These are phyloP conservation scores for Plagodis pulveraria DNA, from an alignment of 2,888 invertebrate genomes.

Conservation along the genomic window DNA sequence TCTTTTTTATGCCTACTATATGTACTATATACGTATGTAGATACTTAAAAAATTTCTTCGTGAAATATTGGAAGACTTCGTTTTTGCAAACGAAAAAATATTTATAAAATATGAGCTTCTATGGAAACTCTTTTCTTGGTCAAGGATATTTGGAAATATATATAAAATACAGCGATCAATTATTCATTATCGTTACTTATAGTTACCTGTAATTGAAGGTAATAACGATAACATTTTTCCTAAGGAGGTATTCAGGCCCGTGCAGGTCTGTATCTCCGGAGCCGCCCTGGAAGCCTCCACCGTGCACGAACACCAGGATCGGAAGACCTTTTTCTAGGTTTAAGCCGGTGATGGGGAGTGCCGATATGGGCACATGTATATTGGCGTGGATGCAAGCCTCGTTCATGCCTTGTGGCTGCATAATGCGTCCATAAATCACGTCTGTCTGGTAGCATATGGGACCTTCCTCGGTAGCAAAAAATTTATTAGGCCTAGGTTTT, in stretches of 20 bases:
- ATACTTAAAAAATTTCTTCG: too few species aligned
- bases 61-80: too few species aligned
- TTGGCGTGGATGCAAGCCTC: constrained; percentile 54
- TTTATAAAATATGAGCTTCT: too few species aligned
- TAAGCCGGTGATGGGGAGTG: not conserved
- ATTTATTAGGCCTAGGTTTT: constrained; percentile 70
- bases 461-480: constrained; percentile 80
- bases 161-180: too few species aligned
- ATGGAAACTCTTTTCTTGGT: too few species aligned
- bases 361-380: constrained; percentile 27
- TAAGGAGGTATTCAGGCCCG: constrained; percentile 41
- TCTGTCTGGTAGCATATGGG: constrained; percentile 83
- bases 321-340: constrained; percentile 19
- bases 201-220: constrained; percentile 61
- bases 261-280: constrained; percentile 26
- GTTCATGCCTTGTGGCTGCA: constrained; percentile 38
- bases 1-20: too few species aligned
- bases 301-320: constrained; percentile 31
- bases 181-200: too few species aligned
- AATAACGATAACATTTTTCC: constrained; percentile 55
- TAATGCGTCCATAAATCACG: constrained; percentile 41
- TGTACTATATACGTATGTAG: too few species aligned
- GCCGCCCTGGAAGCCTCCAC: constrained; percentile 31
- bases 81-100: too few species aligned
- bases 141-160: too few species aligned